These are phyloP conservation scores for Cephus pulcher DNA, from an alignment of 2,888 invertebrate genomes.

Conservation along the genomic window DNA sequence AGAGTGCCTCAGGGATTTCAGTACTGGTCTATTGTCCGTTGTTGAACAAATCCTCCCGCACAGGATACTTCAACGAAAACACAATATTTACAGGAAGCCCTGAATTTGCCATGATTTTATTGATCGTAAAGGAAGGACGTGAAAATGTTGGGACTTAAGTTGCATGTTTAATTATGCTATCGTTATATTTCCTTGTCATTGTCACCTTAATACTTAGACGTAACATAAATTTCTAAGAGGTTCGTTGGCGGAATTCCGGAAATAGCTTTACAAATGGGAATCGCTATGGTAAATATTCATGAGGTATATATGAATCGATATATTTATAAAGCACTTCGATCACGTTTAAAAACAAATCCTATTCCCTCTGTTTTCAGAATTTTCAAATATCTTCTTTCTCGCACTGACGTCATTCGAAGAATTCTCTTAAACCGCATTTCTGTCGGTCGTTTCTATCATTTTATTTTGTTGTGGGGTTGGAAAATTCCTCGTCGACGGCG, in stretches of 20 bases:
- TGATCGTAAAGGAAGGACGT: neutral
- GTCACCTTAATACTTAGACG: neutral
- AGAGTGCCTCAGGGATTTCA: neutral
- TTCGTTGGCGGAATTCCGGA: neutral
- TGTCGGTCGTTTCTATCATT: neutral
- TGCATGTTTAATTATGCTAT: neutral
- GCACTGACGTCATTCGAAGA: neutral
- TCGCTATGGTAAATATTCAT: neutral
- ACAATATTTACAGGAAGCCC: neutral
- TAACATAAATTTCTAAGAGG: neutral
- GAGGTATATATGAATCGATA: too few species aligned
- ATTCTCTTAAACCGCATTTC: neutral
- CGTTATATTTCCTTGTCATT: neutral
- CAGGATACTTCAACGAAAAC: neutral
- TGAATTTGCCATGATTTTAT: neutral
- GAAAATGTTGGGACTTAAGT: neutral
- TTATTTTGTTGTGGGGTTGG: neutral
- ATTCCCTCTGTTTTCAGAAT: neutral
- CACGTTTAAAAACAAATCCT: neutral
- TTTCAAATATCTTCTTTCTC: neutral
- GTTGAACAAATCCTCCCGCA: neutral
- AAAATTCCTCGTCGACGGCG: neutral
- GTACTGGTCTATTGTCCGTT: neutral
- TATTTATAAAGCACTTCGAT: neutral
- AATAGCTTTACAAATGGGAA: neutral